Evolutionary conservation across 2,797 vertebrate genomes (phyloP).

Genomic region (Forpus xanthops): DNA sequence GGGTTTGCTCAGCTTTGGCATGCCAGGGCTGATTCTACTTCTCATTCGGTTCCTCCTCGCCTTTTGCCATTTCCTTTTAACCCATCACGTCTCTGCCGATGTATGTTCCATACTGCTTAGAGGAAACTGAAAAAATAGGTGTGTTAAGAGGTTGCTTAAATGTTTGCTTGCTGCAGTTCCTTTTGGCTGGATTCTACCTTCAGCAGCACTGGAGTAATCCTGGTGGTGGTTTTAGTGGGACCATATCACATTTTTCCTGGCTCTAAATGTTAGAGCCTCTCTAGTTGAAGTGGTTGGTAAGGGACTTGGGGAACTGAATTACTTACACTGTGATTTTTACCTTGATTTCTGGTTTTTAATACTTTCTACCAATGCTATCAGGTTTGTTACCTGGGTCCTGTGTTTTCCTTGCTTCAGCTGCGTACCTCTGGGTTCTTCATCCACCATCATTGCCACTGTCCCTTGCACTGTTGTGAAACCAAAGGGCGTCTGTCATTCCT

Average conservation of each 20-base stretch:
- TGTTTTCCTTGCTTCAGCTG: neutral
- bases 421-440: neutral
- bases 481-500: no score
- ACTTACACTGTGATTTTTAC: neutral
- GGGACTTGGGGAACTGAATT: neutral
- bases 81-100: fast-evolving
- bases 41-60: neutral
- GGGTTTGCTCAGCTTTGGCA: neutral
- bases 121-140: neutral
- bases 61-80: fast-evolving
- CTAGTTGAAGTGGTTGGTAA: neutral
- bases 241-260: neutral
- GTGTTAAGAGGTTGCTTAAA: neutral
- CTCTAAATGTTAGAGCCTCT: neutral
- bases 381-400: neutral
- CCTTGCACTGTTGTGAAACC: neutral
- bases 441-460: fast-evolving
- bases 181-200: neutral
- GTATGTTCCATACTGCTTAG: neutral
- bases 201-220: neutral
- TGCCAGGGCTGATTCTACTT: neutral
- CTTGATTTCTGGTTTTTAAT: neutral
- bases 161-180: neutral
- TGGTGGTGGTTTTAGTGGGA: neutral
- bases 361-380: neutral